Evolutionary conservation across 2,113 vertebrate genomes (phyloP).

Genomic region (Thalassarche chlororhynchos): DNA sequence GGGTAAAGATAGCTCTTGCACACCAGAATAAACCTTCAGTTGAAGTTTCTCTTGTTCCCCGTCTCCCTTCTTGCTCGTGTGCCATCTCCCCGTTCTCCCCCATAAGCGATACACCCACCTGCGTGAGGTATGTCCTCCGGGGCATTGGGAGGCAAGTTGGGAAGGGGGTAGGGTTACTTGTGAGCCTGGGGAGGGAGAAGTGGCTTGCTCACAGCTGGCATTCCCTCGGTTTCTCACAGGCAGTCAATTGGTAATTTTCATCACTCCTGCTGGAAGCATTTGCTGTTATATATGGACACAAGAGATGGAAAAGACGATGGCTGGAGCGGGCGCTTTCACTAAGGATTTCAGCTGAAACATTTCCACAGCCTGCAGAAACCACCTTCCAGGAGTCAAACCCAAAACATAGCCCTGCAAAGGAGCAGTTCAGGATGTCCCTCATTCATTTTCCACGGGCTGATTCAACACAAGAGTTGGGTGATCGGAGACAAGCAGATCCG

Average conservation of each 20-base stretch:
- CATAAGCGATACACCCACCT: background rate
- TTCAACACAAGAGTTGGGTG: background rate
- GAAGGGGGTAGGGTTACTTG: conserved; percentile 25
- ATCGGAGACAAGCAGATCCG: accelerated
- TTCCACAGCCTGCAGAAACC: background rate
- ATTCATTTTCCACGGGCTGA: background rate
- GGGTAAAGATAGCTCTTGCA: conserved; percentile 61
- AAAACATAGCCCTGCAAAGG: background rate
- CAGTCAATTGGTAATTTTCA: conserved; percentile 74
- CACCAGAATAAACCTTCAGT: conserved; percentile 70
- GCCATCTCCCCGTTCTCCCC: background rate
- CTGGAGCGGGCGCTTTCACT: background rate
- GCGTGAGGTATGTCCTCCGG: background rate
- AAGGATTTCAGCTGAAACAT: background rate
- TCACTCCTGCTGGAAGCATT: conserved; percentile 46
- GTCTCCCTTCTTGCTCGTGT: background rate
- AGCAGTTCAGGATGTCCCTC: background rate
- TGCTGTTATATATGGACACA: background rate
- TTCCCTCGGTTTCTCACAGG: conserved; percentile 47
- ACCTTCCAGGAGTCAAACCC: background rate
- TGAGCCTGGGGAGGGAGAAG: background rate
- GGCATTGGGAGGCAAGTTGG: background rate
- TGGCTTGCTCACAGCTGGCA: conserved; percentile 34
- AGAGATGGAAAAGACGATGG: background rate
- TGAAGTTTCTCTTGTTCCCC: background rate